Evolutionary conservation across 1,140 invertebrate genomes (phyloP).

Genomic region (Portunus trituberculatus): DNA sequence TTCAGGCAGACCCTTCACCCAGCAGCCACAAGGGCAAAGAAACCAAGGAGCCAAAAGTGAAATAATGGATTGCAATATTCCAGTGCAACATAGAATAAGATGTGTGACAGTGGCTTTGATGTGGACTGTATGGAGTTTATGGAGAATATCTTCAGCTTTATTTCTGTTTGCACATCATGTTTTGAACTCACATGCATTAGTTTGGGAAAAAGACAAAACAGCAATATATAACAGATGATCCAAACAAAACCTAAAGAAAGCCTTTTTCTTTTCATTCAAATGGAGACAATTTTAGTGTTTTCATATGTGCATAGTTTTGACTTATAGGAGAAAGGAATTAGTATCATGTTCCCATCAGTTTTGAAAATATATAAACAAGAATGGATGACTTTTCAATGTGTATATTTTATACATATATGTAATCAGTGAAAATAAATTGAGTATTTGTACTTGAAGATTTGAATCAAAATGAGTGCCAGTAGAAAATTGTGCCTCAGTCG

Average conservation of each 20-base stretch:
- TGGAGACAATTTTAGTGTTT: neutral
- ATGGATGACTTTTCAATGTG: neutral
- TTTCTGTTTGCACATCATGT: no score
- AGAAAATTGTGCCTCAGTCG: conserved; percentile 15
- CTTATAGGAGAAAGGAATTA: neutral
- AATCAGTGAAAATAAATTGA: neutral
- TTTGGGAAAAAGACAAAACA: no score
- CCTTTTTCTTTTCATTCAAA: neutral
- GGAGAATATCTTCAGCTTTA: no score
- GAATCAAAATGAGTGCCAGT: conserved; percentile 57
- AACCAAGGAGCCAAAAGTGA: neutral
- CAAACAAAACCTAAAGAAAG: neutral
- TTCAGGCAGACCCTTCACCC: neutral
- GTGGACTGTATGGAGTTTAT: no score
- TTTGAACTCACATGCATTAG: no score
- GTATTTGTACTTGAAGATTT: neutral
- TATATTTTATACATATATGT: neutral
- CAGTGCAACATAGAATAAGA: neutral
- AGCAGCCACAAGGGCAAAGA: neutral
- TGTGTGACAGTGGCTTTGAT: no score
- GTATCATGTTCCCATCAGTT: neutral
- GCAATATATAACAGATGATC: no score
- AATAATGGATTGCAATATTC: neutral
- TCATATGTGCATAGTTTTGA: neutral
- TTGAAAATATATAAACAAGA: neutral